Evolutionary conservation across 2,797 vertebrate species (phyloP), one percentile per base, ranked within the genome.

Genomic region (Coregonus suidteri): DNA sequence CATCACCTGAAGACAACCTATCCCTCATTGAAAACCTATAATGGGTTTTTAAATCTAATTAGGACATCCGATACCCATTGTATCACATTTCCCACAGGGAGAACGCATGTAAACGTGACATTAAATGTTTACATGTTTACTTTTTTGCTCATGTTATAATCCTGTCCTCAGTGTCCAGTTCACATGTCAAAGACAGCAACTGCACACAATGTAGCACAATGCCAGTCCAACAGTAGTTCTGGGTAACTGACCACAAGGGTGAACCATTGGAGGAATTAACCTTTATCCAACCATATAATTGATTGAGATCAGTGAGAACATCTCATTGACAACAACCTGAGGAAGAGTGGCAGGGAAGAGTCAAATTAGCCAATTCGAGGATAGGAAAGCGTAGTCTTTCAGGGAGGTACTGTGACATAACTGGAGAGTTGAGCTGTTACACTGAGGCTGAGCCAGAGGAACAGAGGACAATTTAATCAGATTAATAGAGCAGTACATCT

Each of bases 41-140:
- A 84, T 82, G 82, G 86, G 87, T 91, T 91, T 92, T 90, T 93
- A 91, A 91, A 92, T 95, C 93, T 93, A 95, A 95, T 95, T 94
- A 94, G 93, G 92, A 92, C 78, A 94, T 78, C 4, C 82, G 91
- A 94, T 84, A 84, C 34, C 86, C 77, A 81, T 75, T 83, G 14
- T 88, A 88, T 94, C 90, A 83, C 11, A 85, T 94, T 93, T 93
- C 93, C 75, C 77, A 85, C 85, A 83, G 72, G 71, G 18, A 71
- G 76, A 72, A 77, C 52, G 78, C 74, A 84, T 90, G 67, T 85
- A 82, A 92, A 89, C 78, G 75, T 47, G 35, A 79, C 76, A 77
- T 79, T 75, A 86, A 76, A 83, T 80, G 56, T 83, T 72, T 68
- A 74, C 67, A 83, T 41, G 52, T 82, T 76, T 73, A 82, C 77